These are phyloP conservation scores for Halcyon malimbica DNA, from an alignment of 2,113 vertebrate genomes.

Conservation along the genomic window DNA sequence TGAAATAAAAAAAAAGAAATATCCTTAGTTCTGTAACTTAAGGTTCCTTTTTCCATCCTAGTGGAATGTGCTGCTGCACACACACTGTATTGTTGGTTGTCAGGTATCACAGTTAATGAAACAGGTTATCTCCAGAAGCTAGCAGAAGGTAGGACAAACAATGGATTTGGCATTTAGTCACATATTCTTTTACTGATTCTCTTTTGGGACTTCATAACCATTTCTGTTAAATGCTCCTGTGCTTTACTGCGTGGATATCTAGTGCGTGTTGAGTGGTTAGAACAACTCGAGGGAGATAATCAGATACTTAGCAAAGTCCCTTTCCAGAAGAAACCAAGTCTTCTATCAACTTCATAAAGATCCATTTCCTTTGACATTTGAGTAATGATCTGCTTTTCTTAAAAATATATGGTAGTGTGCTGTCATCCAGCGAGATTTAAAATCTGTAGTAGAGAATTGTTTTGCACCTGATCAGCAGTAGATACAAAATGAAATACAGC, in stretches of 20 bases:
- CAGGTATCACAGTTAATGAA: not conserved
- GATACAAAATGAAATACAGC: not conserved
- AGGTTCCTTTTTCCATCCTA: not conserved
- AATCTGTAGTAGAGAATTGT: not conserved
- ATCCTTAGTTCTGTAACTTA: not conserved
- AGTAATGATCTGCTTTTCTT: not conserved
- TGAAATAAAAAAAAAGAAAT: not conserved
- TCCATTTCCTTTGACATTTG: not conserved
- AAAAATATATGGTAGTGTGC: fast-evolving
- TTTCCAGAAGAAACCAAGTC: not conserved
- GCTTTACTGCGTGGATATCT: not conserved
- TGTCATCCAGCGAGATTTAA: not conserved
- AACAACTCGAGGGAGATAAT: not conserved
- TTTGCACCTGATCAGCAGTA: not conserved
- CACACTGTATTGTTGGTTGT: not conserved
- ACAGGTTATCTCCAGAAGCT: not conserved
- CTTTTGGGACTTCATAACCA: not conserved
- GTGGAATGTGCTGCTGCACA: not conserved
- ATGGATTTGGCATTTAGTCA: not conserved
- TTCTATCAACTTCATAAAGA: not conserved
- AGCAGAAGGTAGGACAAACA: not conserved
- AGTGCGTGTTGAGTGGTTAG: not conserved
- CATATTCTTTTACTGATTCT: not conserved
- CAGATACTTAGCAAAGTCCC: not conserved
- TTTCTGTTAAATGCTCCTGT: not conserved